phyloP scores from a whole-genome alignment of 2,888 invertebrate genomes.

The Tridacna gigas region DNA sequence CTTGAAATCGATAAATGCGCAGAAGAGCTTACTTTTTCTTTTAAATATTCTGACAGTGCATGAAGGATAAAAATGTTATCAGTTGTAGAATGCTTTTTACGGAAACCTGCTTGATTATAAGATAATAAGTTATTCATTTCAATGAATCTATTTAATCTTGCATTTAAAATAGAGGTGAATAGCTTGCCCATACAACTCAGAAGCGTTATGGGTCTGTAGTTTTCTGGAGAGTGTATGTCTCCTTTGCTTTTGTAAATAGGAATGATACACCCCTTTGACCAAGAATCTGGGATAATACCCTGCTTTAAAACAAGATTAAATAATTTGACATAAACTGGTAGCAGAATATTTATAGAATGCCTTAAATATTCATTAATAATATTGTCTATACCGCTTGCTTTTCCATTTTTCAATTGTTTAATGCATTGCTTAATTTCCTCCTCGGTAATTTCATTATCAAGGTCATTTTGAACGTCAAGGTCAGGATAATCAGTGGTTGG shows the following conservation, averaged over 20 bases:
- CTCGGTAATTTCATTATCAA: background rate
- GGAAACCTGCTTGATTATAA: constrained; percentile 25
- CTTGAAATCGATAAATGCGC: constrained; percentile 35
- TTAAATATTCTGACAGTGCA: constrained; percentile 26
- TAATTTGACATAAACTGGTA: constrained; percentile 16
- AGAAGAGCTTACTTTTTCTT: constrained; percentile 20
- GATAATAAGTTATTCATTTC: constrained; percentile 2
- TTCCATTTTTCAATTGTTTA: constrained; percentile 22
- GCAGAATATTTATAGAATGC: constrained; percentile 5
- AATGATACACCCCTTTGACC: constrained; percentile 31
- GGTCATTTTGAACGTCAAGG: too few species aligned
- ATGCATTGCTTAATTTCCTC: constrained; percentile 6
- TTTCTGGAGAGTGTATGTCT: constrained; percentile 8
- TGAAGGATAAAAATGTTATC: constrained; percentile 35
- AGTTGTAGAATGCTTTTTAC: constrained; percentile 15
- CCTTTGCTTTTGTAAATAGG: constrained; percentile 42
- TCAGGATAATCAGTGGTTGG: too few species aligned
- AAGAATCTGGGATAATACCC: constrained; percentile 27
- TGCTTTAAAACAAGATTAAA: constrained; percentile 28
- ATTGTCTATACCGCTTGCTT: constrained; percentile 23
- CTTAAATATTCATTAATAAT: constrained; percentile 41
- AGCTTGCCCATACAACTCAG: constrained; percentile 39
- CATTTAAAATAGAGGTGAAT: constrained; percentile 36
- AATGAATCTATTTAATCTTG: constrained; percentile 3
- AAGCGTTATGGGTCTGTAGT: constrained; percentile 37